These are phyloP conservation scores for Polypterus bichir DNA, from an alignment of 2,113 vertebrate genomes.

Conservation along the genomic window DNA sequence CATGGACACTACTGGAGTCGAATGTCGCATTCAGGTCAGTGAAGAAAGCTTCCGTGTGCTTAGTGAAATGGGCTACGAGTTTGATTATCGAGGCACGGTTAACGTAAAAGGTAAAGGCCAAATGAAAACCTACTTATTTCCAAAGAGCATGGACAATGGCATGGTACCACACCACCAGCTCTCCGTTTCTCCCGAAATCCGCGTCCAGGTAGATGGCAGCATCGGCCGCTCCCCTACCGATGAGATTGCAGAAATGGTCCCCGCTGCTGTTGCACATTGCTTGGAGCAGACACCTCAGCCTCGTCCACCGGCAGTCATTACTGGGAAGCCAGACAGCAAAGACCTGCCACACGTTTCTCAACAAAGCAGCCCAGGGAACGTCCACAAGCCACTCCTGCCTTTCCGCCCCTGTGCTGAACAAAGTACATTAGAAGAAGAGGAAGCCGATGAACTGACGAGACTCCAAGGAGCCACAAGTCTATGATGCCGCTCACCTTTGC, in stretches of 20 bases:
- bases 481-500: constrained; percentile 43
- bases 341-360: constrained; percentile 13
- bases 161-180: constrained; percentile 62
- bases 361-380: constrained; percentile 15
- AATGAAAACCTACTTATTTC: constrained; percentile 97
- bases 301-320: constrained; percentile 8
- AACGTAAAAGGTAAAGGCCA: constrained; percentile 97
- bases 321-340: constrained; percentile 10
- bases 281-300: constrained; percentile 17
- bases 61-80: constrained; percentile 81
- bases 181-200: constrained; percentile 87
- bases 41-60: constrained; percentile 87
- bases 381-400: constrained; percentile 20
- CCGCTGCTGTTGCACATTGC: constrained; percentile 13
- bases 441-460: constrained; percentile 66
- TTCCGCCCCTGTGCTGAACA: constrained; percentile 17
- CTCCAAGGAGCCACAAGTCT: constrained; percentile 70
- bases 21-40: constrained; percentile 94
- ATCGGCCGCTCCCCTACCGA: constrained; percentile 93
- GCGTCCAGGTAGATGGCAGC: constrained; percentile 93
- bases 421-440: constrained; percentile 20
- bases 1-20: constrained; percentile 94
- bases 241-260: constrained; percentile 77
- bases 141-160: constrained; percentile 70
- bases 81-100: constrained; percentile 94